These are phyloP conservation scores for Lerema accius DNA, from an alignment of 1,140 invertebrate genomes.

Conservation along the genomic window DNA sequence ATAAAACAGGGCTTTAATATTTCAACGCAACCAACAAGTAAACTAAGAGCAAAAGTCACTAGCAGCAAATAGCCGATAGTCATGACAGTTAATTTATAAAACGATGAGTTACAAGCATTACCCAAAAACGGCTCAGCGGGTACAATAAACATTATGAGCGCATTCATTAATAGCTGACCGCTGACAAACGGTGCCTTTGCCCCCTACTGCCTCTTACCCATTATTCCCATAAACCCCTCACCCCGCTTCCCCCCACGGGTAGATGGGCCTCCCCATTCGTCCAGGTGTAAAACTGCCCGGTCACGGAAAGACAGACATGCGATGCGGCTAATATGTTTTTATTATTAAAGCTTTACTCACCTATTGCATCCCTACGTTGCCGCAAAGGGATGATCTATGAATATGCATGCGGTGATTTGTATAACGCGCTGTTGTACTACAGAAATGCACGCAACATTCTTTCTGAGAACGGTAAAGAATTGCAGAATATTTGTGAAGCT, in stretches of 20 bases:
- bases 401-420: constrained; percentile 78
- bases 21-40: background rate
- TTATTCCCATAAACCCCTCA: constrained; percentile 59
- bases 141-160: constrained; percentile 75
- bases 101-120: constrained; percentile 70
- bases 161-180: constrained; percentile 78
- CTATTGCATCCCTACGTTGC: constrained; percentile 61
- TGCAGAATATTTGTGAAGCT: constrained; percentile 1
- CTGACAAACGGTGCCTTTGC: constrained; percentile 70
- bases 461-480: constrained; percentile 2
- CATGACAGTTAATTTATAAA: constrained; percentile 74
- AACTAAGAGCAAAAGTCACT: constrained; percentile 23
- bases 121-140: constrained; percentile 69
- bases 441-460: constrained; percentile 23
- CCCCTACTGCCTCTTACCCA: constrained; percentile 59
- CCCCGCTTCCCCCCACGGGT: constrained; percentile 46
- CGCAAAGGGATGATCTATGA: constrained; percentile 64
- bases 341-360: constrained; percentile 71
- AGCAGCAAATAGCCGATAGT: constrained; percentile 42
- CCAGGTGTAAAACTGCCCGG: constrained; percentile 81
- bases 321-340: constrained; percentile 81
- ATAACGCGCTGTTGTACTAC: constrained; percentile 42
- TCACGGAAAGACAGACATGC: constrained; percentile 80
- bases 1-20: no score
- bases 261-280: constrained; percentile 51